Conservation (phyloP, 2,797 vertebrate genomes). For the Eurystomus glaucurus region DNA sequence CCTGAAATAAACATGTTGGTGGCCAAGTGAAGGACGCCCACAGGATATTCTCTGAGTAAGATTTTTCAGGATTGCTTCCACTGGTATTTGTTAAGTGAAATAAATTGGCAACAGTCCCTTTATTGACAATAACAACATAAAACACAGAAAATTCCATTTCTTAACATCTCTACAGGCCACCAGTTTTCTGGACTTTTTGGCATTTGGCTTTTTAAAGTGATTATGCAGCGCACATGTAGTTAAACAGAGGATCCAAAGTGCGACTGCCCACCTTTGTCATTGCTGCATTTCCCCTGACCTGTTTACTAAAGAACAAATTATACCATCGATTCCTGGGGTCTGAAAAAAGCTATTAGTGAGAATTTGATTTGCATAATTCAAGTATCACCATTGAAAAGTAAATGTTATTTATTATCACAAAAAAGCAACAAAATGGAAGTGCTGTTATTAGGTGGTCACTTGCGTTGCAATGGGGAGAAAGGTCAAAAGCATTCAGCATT, state of each 20-base stretch:
- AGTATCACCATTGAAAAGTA: background rate
- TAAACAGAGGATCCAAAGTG: slow-evolving; percentile 1
- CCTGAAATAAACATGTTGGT: slow-evolving; percentile 22
- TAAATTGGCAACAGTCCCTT: background rate
- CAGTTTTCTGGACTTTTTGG: background rate
- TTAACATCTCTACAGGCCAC: background rate
- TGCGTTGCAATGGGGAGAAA: background rate
- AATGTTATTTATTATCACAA: slow-evolving; percentile 16
- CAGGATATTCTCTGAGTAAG: background rate
- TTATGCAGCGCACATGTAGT: background rate
- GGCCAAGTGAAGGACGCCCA: slow-evolving; percentile 2
- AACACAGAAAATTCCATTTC: background rate
- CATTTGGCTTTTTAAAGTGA: background rate
- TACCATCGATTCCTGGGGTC: background rate
- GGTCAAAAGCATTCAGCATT: slow-evolving; percentile 29
- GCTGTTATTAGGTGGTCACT: background rate
- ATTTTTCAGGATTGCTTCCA: slow-evolving; percentile 16
- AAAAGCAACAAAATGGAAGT: slow-evolving; percentile 1
- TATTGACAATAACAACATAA: background rate
- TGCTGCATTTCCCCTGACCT: background rate
- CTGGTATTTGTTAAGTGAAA: background rate
- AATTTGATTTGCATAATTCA: slow-evolving; percentile 46
- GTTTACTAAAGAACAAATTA: background rate
- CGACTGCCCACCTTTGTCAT: background rate
- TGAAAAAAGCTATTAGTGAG: slow-evolving; percentile 21